A percentile compares a stretch with the other conserved stretches of the same genome.
Evolutionary conservation across 1,140 invertebrate species (phyloP).

Genomic region (Phthorimaea operculella): DNA sequence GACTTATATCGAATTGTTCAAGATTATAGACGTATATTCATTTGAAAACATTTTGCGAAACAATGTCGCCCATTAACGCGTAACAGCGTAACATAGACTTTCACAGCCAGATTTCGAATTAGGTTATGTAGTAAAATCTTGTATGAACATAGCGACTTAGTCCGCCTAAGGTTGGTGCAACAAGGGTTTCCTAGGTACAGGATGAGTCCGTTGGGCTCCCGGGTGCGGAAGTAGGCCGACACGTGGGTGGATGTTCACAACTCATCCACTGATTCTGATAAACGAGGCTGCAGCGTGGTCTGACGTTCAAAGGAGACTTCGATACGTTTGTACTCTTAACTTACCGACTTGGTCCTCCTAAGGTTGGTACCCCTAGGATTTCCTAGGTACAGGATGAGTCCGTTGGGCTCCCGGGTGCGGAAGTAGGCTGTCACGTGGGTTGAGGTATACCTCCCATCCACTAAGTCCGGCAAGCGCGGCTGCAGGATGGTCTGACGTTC

Average conservation of each 20-base stretch:
- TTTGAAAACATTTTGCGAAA: no score
- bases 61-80: no score
- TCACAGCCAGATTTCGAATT: no score
- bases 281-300: slow-evolving; percentile 85
- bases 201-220: slow-evolving; percentile 83
- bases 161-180: slow-evolving; percentile 73
- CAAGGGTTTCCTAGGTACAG: slow-evolving; percentile 91
- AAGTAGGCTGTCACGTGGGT: slow-evolving; percentile 89
- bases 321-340: no score
- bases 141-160: slow-evolving; percentile 74
- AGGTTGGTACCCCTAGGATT: slow-evolving; percentile 81
- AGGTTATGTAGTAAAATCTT: no score
- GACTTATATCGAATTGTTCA: no score
- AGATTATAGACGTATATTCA: no score
- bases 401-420: slow-evolving; percentile 82
- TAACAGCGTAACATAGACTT: no score
- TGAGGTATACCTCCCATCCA: slow-evolving; percentile 85
- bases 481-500: slow-evolving; percentile 84
- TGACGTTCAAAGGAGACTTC: slow-evolving; percentile 85
- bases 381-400: slow-evolving; percentile 89
- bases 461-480: slow-evolving; percentile 83
- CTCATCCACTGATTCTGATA: slow-evolving; percentile 83
- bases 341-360: slow-evolving; percentile 73
- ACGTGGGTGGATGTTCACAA: slow-evolving; percentile 88
- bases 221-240: slow-evolving; percentile 88